Conservation (phyloP, 2,113 vertebrate species). For the Centropristis striata region DNA sequence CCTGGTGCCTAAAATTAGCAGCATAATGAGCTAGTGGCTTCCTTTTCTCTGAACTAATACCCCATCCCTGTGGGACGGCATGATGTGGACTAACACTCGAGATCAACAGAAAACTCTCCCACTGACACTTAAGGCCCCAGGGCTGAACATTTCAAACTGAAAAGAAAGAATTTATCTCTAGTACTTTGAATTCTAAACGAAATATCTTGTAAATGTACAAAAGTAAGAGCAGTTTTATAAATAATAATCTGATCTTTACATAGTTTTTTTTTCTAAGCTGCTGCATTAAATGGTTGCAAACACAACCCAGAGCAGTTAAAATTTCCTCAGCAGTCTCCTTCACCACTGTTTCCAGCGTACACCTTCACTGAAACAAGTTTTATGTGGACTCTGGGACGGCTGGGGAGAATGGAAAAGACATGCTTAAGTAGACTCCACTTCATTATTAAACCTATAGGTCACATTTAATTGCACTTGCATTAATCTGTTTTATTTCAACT, state of each 20-base stretch:
- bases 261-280: not conserved
- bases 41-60: slow-evolving; percentile 85
- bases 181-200: not conserved
- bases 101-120: slow-evolving; percentile 77
- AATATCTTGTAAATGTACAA: not conserved
- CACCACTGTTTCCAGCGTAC: slow-evolving; percentile 44
- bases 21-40: slow-evolving; percentile 86
- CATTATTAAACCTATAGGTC: slow-evolving; percentile 81
- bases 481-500: slow-evolving; percentile 88
- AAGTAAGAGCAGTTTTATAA: not conserved
- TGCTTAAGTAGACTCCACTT: slow-evolving; percentile 77
- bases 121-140: slow-evolving; percentile 65
- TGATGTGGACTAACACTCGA: slow-evolving; percentile 83
- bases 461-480: slow-evolving; percentile 86
- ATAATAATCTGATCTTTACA: not conserved
- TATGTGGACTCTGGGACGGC: slow-evolving; percentile 64
- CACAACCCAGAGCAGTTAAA: slow-evolving; percentile 45
- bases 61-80: slow-evolving; percentile 77
- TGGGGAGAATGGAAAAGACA: slow-evolving; percentile 73
- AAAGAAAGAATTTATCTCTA: slow-evolving; percentile 25
- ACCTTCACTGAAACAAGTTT: slow-evolving; percentile 63
- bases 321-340: slow-evolving; percentile 36
- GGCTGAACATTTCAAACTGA: slow-evolving; percentile 52
- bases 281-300: slow-evolving; percentile 23
- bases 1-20: slow-evolving; percentile 88